Base-by-base conservation (phyloP, 1,140 invertebrate species). In the Drosophila varians region DNA sequence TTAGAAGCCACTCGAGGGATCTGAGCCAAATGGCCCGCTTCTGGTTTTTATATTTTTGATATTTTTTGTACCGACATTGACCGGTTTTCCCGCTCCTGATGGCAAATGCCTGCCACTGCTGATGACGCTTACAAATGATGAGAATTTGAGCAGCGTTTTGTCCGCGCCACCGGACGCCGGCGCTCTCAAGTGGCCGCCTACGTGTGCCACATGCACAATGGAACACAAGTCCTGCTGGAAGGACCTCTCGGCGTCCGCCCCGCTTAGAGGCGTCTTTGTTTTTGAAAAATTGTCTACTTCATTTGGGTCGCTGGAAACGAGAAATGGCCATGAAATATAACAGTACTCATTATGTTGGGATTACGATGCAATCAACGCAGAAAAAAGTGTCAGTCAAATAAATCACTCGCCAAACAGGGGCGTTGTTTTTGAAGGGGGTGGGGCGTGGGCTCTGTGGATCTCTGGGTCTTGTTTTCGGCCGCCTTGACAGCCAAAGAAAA, bases 301-400 rank as follows among this genome's bases (percentile, higher is more conserved):
- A 86, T 87, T 86, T 80, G 80, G 80, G 80, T 61, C 55, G 58
- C 71, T 45, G 60, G 36, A 74, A 75, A 86, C 82, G 82, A 87
- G 62, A 77, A 38, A 74, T 74, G 82, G 82, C 77, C 83, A 86
- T 88, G 83, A 89, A 89, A 89, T 90, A 89, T 90, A 89, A 89
- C 87, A 89, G 87, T 87, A 80, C 86, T 89, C 87, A 89, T 89
- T 89, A 89, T 89, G 86, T 77, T 78, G 77, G 86, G 87, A 89
- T 89, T 89, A 90, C 83, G 87, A 89, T 90, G 86, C 87, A 89
- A 89, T 89, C 86, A 90, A 87, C 86, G 82, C 82, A 86, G 82
- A 82, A 86, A 86, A 89, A 89, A 90, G 82, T 89, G 86, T 80
- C 82, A 86, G 82, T 87, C 77, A 86, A 89, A 89, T 89, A 90